Evolutionary conservation across 2,888 invertebrate species (phyloP).

Genomic region (Argyra leucocephala): DNA sequence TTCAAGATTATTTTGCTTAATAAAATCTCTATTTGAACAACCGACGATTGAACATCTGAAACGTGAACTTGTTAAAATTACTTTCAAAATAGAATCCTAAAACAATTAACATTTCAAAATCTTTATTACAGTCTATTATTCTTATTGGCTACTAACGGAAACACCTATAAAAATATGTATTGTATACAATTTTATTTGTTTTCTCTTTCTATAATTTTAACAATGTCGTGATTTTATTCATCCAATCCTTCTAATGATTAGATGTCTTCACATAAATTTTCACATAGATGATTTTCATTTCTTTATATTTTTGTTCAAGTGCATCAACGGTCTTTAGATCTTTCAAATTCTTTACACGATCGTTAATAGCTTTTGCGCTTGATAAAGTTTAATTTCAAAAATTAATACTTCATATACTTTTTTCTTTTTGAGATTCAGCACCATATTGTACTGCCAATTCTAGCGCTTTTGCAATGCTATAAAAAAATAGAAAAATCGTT

Average conservation of each 20-base stretch:
- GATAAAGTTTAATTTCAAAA: not conserved
- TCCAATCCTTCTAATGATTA: conserved; percentile 13
- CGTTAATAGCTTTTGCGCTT: conserved; percentile 21
- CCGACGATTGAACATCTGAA: conserved; percentile 42
- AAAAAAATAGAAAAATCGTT: conserved; percentile 27
- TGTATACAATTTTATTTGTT: not conserved
- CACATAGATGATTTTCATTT: conserved; percentile 12
- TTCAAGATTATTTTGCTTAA: conserved; percentile 37
- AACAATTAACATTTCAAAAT: conserved; percentile 25
- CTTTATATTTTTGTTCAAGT: conserved; percentile 20
- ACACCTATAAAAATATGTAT: not conserved
- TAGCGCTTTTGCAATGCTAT: conserved; percentile 27
- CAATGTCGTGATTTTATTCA: conserved; percentile 6
- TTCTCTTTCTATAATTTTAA: not conserved
- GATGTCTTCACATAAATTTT: conserved; percentile 18
- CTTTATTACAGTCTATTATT: conserved; percentile 23
- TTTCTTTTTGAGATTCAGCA: conserved; percentile 22
- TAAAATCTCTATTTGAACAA: conserved; percentile 43
- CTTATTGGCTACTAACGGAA: not conserved
- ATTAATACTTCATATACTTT: conserved; percentile 22
- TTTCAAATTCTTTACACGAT: conserved; percentile 22
- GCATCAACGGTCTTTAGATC: conserved; percentile 19
- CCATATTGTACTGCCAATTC: conserved; percentile 27
- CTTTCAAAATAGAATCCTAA: not conserved
- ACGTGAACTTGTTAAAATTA: not conserved